phyloP scores from a whole-genome alignment of 2,113 vertebrate genomes.

The Bufo gargarizans region DNA sequence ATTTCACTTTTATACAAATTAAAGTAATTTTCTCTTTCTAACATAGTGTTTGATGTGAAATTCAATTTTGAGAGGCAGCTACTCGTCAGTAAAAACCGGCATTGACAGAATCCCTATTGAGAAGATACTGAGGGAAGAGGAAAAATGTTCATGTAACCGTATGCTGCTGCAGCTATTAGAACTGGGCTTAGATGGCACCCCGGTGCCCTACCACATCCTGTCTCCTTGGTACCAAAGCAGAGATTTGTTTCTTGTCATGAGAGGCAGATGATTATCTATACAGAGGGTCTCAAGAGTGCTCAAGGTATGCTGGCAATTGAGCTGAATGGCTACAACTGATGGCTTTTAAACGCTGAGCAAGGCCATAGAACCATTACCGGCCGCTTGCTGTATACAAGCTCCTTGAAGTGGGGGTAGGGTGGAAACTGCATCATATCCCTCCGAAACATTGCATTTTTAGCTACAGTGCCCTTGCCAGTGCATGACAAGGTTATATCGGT shows the following conservation, averaged over 20 bases:
- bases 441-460: conserved; percentile 66
- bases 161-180: conserved; percentile 49
- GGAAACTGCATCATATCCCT: conserved; percentile 34
- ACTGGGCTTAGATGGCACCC: conserved; percentile 66
- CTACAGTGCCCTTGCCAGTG: conserved; percentile 72
- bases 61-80: conserved; percentile 63
- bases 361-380: conserved; percentile 66
- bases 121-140: conserved; percentile 57
- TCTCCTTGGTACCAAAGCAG: conserved; percentile 65
- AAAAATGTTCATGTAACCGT: conserved; percentile 26
- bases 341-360: conserved; percentile 70
- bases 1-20: conserved; percentile 68
- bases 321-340: conserved; percentile 67
- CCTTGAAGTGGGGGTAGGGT: conserved; percentile 46
- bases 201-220: conserved; percentile 66
- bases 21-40: conserved; percentile 66
- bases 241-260: conserved; percentile 65
- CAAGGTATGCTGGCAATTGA: conserved; percentile 62
- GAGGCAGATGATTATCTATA: conserved; percentile 66
- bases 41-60: conserved; percentile 61
- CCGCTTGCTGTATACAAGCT: conserved; percentile 65
- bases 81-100: conserved; percentile 41
- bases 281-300: conserved; percentile 67
- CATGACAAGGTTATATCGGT: conserved; percentile 79
- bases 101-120: conserved; percentile 51